These are phyloP conservation scores for Gryllus bimaculatus DNA, from an alignment of 1,140 invertebrate genomes.

Conservation along the genomic window DNA sequence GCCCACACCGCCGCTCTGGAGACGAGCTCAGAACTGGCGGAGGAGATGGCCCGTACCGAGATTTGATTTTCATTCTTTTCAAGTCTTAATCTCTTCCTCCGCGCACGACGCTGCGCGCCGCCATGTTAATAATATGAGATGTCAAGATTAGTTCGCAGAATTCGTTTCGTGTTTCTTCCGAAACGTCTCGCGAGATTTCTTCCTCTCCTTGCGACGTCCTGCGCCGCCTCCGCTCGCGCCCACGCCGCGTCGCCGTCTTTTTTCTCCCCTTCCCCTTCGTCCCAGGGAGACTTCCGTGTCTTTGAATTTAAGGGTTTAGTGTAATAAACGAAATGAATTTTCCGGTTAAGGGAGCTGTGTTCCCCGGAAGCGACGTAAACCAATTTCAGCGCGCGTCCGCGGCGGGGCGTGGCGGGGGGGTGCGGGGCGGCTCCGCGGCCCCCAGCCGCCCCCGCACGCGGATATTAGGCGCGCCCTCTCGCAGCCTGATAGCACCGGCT, in stretches of 20 bases:
- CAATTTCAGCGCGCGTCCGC: neutral
- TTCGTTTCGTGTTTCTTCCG: neutral
- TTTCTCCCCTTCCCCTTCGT: neutral
- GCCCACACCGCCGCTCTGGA: neutral
- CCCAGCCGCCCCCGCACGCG: too few species aligned
- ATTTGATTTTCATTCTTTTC: neutral
- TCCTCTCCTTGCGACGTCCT: neutral
- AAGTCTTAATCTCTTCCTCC: constrained; percentile 4
- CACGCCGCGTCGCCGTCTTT: neutral
- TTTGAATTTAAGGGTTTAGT: neutral
- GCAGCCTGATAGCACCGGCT: neutral
- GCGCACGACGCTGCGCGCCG: neutral
- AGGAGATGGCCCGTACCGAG: neutral
- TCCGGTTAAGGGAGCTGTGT: neutral
- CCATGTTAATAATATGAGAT: constrained; percentile 1
- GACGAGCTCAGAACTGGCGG: neutral
- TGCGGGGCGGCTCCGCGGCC: too few species aligned
- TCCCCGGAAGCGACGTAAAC: neutral
- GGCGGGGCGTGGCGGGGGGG: too few species aligned
- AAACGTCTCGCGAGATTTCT: neutral
- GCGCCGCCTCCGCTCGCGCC: neutral
- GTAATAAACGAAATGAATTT: constrained; percentile 2
- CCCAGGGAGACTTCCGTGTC: neutral
- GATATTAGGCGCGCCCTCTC: too few species aligned
- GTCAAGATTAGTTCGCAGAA: neutral